These are phyloP conservation scores for Macrosiphum euphorbiae DNA, from an alignment of 2,888 invertebrate species.

Conservation along the genomic window DNA sequence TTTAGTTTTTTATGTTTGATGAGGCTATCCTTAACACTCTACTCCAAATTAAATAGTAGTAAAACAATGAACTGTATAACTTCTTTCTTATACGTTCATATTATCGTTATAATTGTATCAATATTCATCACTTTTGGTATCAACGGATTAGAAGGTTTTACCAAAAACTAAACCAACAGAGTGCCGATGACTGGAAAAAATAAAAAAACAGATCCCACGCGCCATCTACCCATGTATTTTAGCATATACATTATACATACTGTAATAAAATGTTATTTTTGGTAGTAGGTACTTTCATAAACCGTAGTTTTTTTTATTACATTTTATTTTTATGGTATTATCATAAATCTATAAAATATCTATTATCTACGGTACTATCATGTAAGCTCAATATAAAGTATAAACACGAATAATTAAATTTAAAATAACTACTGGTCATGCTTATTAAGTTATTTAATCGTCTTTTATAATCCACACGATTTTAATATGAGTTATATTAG, in stretches of 20 bases:
- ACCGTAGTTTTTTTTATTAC: not conserved
- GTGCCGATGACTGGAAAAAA: not conserved
- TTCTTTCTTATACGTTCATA: not conserved
- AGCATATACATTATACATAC: not conserved
- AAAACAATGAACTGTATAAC: not conserved
- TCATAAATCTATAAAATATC: not conserved
- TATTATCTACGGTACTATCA: not conserved
- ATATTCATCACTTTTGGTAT: not conserved
- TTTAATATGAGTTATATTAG: too few species aligned
- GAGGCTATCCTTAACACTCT: not conserved
- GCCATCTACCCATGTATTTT: conserved; percentile 57
- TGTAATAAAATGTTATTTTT: not conserved
- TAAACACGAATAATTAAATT: not conserved
- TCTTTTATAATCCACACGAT: not conserved
- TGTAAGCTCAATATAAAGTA: not conserved
- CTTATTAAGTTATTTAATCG: not conserved
- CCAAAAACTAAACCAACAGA: not conserved
- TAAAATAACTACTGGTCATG: not conserved
- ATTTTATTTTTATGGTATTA: not conserved
- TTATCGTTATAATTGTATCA: not conserved
- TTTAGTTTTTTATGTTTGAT: not conserved
- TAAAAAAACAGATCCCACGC: conserved; percentile 45
- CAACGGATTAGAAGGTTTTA: not conserved
- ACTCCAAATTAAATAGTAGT: not conserved
- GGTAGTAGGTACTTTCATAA: not conserved